These are phyloP conservation scores for Brassicogethes aeneus DNA, from an alignment of 2,888 invertebrate genomes.

Conservation along the genomic window DNA sequence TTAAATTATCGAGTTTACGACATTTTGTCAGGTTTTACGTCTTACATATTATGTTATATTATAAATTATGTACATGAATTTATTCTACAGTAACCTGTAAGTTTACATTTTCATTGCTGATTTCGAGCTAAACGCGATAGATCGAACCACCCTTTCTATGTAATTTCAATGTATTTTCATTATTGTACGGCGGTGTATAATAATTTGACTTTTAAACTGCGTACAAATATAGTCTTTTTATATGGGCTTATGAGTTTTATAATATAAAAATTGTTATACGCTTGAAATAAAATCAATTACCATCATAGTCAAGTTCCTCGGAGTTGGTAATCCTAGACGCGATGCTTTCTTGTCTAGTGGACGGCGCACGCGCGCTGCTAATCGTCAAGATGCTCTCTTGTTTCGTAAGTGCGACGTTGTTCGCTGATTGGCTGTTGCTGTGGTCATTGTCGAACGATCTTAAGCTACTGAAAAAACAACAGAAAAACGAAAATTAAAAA, in stretches of 20 bases:
- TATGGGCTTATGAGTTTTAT: too few relatives aligned
- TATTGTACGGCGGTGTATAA: too few relatives aligned
- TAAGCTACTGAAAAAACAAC: slow-evolving; percentile 28
- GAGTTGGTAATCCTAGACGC: slow-evolving; percentile 40
- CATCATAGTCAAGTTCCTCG: slow-evolving; percentile 74
- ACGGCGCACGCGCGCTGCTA: slow-evolving; percentile 24
- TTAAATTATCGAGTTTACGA: too few relatives aligned
- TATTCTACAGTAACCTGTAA: too few relatives aligned
- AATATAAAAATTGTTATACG: too few relatives aligned
- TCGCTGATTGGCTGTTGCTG: slow-evolving; percentile 12
- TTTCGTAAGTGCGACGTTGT: neutral
- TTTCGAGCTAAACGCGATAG: neutral
- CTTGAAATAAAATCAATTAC: slow-evolving; percentile 33
- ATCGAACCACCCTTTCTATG: too few relatives aligned
- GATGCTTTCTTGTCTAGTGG: slow-evolving; percentile 23
- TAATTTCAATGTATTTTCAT: too few relatives aligned
- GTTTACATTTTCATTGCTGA: too few relatives aligned
- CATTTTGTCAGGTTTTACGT: too few relatives aligned
- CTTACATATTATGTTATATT: too few relatives aligned
- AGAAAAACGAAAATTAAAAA: slow-evolving; percentile 6
- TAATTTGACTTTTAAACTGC: too few relatives aligned
- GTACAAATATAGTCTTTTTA: too few relatives aligned
- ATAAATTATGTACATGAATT: neutral
- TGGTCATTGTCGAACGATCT: slow-evolving; percentile 30
- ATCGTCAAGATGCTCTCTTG: neutral